Conservation (phyloP, 2,797 vertebrate species). For the Acanthis flammea region DNA sequence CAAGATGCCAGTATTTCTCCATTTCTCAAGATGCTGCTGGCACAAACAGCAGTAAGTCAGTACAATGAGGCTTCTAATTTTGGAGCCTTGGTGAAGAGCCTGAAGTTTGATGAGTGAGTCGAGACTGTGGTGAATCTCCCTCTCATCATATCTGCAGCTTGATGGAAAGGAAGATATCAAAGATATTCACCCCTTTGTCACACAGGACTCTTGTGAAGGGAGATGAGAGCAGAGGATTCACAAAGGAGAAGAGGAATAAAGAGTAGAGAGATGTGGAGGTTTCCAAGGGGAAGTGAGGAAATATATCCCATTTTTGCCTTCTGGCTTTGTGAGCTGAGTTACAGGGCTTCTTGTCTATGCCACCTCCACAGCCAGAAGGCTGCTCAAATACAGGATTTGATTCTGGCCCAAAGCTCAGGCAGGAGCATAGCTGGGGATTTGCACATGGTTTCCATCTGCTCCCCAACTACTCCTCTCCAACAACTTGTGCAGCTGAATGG, state of each 20-base stretch:
- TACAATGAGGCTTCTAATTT: constrained; percentile 68
- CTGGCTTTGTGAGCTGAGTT: constrained; percentile 38
- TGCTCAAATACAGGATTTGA: constrained; percentile 43
- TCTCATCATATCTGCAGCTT: constrained; percentile 1
- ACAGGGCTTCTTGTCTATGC: constrained; percentile 33
- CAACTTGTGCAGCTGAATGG: neutral
- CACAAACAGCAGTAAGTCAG: constrained; percentile 66
- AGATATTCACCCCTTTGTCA: neutral
- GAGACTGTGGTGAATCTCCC: neutral
- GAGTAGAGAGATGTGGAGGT: neutral
- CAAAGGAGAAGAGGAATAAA: neutral
- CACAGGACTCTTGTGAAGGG: neutral
- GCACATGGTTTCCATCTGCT: constrained; percentile 35
- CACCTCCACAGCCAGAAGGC: constrained; percentile 59
- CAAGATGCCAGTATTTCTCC: constrained; percentile 64
- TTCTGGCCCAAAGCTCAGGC: constrained; percentile 48
- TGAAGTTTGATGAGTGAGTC: constrained; percentile 44
- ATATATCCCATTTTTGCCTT: constrained; percentile 4
- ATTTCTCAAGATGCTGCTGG: constrained; percentile 61
- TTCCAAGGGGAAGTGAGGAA: constrained; percentile 12
- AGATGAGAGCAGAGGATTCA: neutral
- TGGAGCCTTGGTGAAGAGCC: constrained; percentile 37
- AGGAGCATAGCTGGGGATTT: constrained; percentile 25
- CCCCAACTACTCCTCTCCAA: neutral
- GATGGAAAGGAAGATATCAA: neutral